Percentiles rank a stretch among this genome's conserved stretches.
Evolutionary conservation across 2,888 invertebrate genomes (phyloP).

Genomic region (Cephus rjabovi): DNA sequence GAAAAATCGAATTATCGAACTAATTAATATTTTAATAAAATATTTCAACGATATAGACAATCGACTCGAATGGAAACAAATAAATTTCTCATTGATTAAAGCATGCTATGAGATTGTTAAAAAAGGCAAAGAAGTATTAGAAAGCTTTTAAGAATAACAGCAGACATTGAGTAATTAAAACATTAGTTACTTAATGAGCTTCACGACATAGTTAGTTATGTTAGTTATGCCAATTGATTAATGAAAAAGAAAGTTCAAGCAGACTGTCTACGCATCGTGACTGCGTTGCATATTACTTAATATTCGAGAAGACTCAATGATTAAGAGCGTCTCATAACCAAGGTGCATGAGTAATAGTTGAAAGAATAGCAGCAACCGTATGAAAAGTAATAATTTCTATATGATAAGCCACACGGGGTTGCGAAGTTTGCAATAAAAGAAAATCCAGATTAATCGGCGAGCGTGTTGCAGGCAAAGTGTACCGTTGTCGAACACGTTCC

Average conservation of each 20-base stretch:
- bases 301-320: background rate
- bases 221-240: background rate
- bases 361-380: background rate
- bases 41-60: background rate
- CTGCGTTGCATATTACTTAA: background rate
- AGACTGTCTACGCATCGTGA: background rate
- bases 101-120: background rate
- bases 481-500: slow-evolving; percentile 26
- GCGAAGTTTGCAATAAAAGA: background rate
- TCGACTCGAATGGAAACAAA: background rate
- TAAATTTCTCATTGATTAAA: background rate
- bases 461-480: slow-evolving; percentile 13
- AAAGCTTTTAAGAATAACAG: too few relatives aligned
- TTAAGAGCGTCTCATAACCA: background rate
- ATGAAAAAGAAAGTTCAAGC: background rate
- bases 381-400: background rate
- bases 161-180: background rate
- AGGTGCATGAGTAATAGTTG: background rate
- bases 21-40: background rate
- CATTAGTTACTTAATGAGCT: background rate
- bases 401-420: background rate
- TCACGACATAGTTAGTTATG: background rate
- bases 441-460: slow-evolving; percentile 22
- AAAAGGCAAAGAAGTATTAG: background rate
- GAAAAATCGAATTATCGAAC: background rate